These are phyloP conservation scores for Drosophila virilis DNA, from an alignment of 1,140 invertebrate genomes.

Conservation along the genomic window DNA sequence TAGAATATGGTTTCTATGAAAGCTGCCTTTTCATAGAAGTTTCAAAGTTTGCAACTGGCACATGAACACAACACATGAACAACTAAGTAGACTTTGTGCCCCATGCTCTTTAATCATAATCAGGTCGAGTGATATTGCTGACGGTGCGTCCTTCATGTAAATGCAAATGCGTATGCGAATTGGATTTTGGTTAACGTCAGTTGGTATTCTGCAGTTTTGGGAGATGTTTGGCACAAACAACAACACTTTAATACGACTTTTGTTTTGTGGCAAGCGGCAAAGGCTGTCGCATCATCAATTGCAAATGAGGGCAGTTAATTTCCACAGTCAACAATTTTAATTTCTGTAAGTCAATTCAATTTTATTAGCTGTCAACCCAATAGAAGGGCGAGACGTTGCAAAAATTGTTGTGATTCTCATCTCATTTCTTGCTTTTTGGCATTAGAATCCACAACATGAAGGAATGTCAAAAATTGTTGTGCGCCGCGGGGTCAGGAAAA, in stretches of 20 bases:
- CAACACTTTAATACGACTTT: background rate
- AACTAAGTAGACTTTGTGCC: background rate
- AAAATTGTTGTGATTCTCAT: too few relatives aligned
- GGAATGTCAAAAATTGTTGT: conserved; percentile 45
- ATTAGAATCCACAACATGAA: background rate
- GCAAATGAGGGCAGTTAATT: background rate
- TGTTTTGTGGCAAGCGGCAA: background rate
- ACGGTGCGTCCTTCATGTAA: conserved; percentile 23
- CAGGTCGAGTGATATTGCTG: background rate
- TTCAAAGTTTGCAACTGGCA: background rate
- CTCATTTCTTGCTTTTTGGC: too few relatives aligned
- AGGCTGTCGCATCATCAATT: too few relatives aligned
- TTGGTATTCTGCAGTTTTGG: conserved; percentile 10
- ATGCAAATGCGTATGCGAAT: conserved; percentile 58
- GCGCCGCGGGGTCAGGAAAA: conserved; percentile 31
- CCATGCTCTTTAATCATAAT: background rate
- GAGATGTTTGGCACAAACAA: background rate
- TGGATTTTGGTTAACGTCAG: conserved; percentile 54
- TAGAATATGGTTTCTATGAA: background rate
- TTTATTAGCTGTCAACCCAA: background rate
- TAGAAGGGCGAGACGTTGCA: too few relatives aligned
- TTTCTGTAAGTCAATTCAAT: background rate
- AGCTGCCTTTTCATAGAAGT: background rate
- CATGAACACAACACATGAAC: background rate
- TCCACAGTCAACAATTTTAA: background rate